These are phyloP conservation scores for Melanerpes aurifrons DNA, from an alignment of 2,113 vertebrate species.

Conservation along the genomic window DNA sequence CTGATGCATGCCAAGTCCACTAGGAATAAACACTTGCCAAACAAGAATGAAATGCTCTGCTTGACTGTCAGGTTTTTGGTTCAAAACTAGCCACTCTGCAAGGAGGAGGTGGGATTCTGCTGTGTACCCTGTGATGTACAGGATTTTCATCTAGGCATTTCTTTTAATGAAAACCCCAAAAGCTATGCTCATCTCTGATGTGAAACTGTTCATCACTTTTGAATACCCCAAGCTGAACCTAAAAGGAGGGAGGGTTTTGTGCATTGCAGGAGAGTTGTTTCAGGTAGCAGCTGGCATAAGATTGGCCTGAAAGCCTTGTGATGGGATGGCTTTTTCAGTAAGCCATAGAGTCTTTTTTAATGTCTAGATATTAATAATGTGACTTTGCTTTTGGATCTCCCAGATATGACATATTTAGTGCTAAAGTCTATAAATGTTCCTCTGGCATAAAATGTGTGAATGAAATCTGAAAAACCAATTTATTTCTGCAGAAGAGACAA, in stretches of 20 bases:
- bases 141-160: not conserved
- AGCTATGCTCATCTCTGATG: not conserved
- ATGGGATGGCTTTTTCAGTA: not conserved
- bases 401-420: not conserved
- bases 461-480: conserved; percentile 36
- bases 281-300: not conserved
- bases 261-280: not conserved
- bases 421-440: not conserved
- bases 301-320: not conserved
- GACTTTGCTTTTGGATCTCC: conserved; percentile 4
- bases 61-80: not conserved
- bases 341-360: not conserved
- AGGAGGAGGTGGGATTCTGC: not conserved
- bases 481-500: conserved; percentile 83
- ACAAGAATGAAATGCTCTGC: not conserved
- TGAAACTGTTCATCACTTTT: not conserved
- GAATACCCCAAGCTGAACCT: not conserved
- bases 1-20: not conserved
- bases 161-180: not conserved
- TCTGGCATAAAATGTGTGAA: not conserved
- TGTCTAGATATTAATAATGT: not conserved
- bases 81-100: not conserved
- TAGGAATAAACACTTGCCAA: not conserved
- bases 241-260: not conserved
- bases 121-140: not conserved